phyloP scores from a whole-genome alignment of 2,797 vertebrate genomes.

The Cynopterus sphinx region DNA sequence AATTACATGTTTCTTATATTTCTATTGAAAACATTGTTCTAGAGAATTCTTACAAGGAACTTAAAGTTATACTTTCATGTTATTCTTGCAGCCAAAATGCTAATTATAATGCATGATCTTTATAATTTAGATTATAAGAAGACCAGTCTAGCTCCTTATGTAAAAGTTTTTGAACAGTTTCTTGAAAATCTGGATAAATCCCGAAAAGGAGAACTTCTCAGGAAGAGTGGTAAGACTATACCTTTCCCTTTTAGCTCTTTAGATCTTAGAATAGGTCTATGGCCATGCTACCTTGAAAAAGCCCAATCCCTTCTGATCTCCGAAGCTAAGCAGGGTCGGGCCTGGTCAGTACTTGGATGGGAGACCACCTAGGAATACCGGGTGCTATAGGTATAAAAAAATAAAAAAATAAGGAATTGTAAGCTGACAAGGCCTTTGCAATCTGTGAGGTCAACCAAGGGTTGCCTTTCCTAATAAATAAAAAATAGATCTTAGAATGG shows the following conservation, averaged over 20 bases:
- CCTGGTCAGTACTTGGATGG: too few relatives aligned
- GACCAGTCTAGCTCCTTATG: slow-evolving; percentile 93
- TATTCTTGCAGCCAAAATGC: slow-evolving; percentile 46
- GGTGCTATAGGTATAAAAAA: too few relatives aligned
- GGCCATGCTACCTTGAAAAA: too few relatives aligned
- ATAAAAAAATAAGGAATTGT: too few relatives aligned
- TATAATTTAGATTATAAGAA: slow-evolving; percentile 91
- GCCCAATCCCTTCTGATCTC: too few relatives aligned
- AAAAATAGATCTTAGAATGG: background rate
- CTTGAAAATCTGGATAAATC: slow-evolving; percentile 90
- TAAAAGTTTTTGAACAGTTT: slow-evolving; percentile 93
- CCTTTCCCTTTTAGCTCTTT: slow-evolving; percentile 5
- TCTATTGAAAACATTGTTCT: background rate
- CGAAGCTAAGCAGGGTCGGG: too few relatives aligned
- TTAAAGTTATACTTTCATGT: slow-evolving; percentile 1
- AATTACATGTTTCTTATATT: background rate
- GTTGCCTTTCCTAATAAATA: too few relatives aligned
- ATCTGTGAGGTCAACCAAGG: too few relatives aligned
- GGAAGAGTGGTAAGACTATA: slow-evolving; percentile 88
- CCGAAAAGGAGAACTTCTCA: slow-evolving; percentile 90
- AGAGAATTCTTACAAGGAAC: background rate
- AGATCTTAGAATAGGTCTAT: background rate
- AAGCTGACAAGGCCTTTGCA: too few relatives aligned
- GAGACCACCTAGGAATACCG: too few relatives aligned
- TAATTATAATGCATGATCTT: background rate